Evolutionary conservation across 2,113 vertebrate species (phyloP), one percentile per base, ranked within the genome.

Genomic region (Nothobranchius furzeri): DNA sequence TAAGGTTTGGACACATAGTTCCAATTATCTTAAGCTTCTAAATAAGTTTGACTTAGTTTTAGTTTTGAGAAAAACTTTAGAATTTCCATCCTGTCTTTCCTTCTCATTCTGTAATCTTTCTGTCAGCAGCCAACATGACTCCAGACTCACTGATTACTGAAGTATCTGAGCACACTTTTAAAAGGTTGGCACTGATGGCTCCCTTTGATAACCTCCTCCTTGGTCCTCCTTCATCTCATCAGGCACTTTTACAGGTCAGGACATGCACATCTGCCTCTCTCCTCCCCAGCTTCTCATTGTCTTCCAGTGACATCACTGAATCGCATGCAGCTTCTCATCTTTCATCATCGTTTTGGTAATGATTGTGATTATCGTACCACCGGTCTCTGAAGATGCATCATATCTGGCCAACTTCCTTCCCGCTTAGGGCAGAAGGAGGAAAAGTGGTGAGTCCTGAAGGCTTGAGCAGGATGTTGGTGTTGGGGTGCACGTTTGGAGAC

Each of bases 291-390:
- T 66, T 76, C 67, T 85, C 86, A 86, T 88, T 73, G 84, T 83
- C 84, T 83, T 60, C 64, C 64, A 17, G 36, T 91, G 89, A 91
- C 89, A 90, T 91, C 89, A 91, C 53, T 10, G 79, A 79, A 75
- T 88, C 82, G 82, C 81, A 82, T 80, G 75, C 62, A 43, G 64
- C 52, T 64, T 40, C 75, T 68, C 75, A 64, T 85, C 88, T 88
- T 81, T 88, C 79, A 77, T 85, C 84, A 69, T 82, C 59, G 59
- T 83, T 75, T 83, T 73, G 54, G 63, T 89, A 88, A 90, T 86
- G 60, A 90, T 88, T 72, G 73, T 87, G 72, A 91, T 91, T 89
- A 90, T 79, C 77, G 49, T 70, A 30, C 79, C 53, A 40, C 36
- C 58, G 45, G 73, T 64, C 70, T 64, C 48, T 62, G 53, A 11